A percentile compares a stretch with the other conserved stretches of the same genome.
phyloP scores from a whole-genome alignment of 1,140 invertebrate species.

The Drosophila melanica region DNA sequence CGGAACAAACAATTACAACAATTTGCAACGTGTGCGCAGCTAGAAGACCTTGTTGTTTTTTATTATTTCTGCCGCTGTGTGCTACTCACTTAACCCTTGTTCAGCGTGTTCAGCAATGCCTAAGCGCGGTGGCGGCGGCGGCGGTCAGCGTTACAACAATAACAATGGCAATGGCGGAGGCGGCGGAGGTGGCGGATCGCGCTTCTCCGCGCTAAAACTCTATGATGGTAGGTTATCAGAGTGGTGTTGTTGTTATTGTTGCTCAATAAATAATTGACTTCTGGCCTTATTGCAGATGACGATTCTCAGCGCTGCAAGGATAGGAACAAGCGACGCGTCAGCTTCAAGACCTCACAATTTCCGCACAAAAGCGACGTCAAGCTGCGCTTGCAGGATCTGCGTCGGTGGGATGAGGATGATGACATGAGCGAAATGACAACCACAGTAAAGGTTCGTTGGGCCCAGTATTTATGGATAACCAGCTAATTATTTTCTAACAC shows the following conservation, averaged over 20 bases:
- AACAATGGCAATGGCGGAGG: constrained; percentile 56
- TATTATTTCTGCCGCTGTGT: constrained; percentile 6
- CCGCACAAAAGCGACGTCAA: constrained; percentile 63
- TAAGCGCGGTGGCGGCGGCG: constrained; percentile 64
- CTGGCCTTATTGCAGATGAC: constrained; percentile 28
- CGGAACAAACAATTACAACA: constrained; percentile 27
- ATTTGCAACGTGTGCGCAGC: constrained; percentile 8
- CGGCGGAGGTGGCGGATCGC: constrained; percentile 55
- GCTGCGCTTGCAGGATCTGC: constrained; percentile 61
- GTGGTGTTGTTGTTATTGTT: neutral
- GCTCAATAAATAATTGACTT: neutral
- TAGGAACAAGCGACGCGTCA: constrained; percentile 75
- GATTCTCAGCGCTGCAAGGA: constrained; percentile 70
- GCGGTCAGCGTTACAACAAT: constrained; percentile 55
- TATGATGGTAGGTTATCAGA: constrained; percentile 56
- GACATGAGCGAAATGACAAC: constrained; percentile 72
- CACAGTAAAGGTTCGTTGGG: constrained; percentile 36
- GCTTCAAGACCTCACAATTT: constrained; percentile 70
- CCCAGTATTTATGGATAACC: neutral
- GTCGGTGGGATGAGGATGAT: constrained; percentile 80
- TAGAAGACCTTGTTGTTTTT: constrained; percentile 13
- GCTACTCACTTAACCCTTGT: neutral
- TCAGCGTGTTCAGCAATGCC: constrained; percentile 54
- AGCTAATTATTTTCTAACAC: neutral
- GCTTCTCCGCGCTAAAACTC: constrained; percentile 64